phyloP scores from a whole-genome alignment of 2,888 invertebrate species.

The Koerneria pararmatus region DNA sequence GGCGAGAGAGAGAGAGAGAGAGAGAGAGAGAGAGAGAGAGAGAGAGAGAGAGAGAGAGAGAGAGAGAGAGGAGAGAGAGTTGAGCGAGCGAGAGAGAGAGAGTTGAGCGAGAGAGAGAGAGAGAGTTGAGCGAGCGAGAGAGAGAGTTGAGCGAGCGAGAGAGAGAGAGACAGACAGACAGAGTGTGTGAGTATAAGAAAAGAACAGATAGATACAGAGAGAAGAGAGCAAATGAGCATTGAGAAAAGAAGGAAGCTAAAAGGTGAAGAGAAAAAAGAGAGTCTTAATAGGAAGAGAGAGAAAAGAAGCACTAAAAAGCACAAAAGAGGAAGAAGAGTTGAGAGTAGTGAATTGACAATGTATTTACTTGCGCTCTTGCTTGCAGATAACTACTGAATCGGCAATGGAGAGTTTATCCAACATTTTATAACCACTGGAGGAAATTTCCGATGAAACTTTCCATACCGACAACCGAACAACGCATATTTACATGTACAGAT shows the following conservation, averaged over 20 bases:
- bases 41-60: conserved; percentile 12
- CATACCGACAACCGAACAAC: no score
- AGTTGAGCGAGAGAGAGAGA: neutral
- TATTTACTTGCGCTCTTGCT: no score
- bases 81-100: neutral
- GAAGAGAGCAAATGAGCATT: neutral
- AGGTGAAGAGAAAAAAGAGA: neutral
- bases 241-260: neutral
- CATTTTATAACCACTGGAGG: no score
- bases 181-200: neutral
- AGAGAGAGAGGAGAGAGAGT: conserved; percentile 10
- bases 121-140: neutral
- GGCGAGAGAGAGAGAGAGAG: neutral
- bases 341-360: no score
- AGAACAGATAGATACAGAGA: conserved; percentile 2
- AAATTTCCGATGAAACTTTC: no score
- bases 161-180: neutral
- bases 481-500: no score
- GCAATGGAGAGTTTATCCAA: no score
- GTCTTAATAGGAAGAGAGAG: conserved; percentile 14
- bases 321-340: no score
- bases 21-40: conserved; percentile 12
- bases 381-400: no score
- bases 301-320: no score
- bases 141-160: neutral